Base-by-base conservation (phyloP, 2,888 invertebrate genomes). In the Eudemis profundana region DNA sequence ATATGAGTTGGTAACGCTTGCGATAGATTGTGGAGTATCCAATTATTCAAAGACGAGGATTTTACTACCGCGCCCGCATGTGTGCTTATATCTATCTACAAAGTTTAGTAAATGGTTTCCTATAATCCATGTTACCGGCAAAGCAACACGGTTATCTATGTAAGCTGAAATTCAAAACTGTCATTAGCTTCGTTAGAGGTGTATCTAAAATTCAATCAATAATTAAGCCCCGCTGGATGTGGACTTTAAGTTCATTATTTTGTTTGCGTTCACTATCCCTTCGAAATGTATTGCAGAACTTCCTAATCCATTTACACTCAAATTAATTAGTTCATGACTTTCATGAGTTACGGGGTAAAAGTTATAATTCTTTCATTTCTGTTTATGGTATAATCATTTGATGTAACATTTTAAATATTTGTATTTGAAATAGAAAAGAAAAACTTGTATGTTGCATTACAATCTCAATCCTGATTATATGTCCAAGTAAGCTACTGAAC, bases 141-240 rank as follows among this genome's bases (percentile, higher is more conserved):
- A 54, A 42, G 27, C 54, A 15, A 56, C 54, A 42, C 42, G 42
- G 8, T 56, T 29, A 56, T 44, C 56, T 42, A 42, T 21, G 36
- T 51, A 46, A 65, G 46, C 36, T 50, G 53, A 65, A 65, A 65
- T 53, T 65, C 60, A 53, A 60, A 65, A 65, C 60, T 51, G 74
- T 73, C 75, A 79, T 78, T 78, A 76, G 70, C 70, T 63, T 69
- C 70, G 75, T 72, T 70, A 71, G 51, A 40, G 21, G 33, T 15
- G 33, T 42, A 44, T 50, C 42, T 50, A 57, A 57, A 78, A 80
- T 72, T 78, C 74, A 74, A 79, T 79, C 78, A 77, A 68, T 72
- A 66, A 72, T 76, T 72, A 68, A 76, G 72, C 70, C 70, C 33
- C 36, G 50, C 29, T 54, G 40, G 33, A 53, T 63, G 59, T 53